phyloP scores from a whole-genome alignment of 2,797 vertebrate species.

The Lepidocolaptes lacrymiger region DNA sequence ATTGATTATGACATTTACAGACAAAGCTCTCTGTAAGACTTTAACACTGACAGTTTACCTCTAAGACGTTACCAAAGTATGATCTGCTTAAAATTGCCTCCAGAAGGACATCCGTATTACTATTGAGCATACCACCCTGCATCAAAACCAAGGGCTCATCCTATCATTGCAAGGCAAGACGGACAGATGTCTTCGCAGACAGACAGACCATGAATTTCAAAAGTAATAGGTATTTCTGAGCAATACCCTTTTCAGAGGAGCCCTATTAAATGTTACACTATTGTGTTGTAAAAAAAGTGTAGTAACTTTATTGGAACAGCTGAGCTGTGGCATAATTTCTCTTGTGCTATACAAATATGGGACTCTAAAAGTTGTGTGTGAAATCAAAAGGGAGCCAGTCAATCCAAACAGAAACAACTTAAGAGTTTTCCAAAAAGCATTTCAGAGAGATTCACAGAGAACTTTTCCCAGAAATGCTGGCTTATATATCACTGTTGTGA shows the following conservation, averaged over 20 bases:
- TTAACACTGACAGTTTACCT: neutral
- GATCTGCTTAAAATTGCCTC: neutral
- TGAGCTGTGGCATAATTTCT: fast-evolving
- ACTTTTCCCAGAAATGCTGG: conserved; percentile 24
- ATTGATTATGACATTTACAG: neutral
- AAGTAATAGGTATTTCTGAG: neutral
- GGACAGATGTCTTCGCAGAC: neutral
- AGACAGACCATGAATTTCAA: neutral
- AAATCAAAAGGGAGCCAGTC: neutral
- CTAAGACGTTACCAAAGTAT: neutral
- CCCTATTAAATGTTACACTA: neutral
- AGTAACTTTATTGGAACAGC: neutral
- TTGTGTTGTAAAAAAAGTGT: neutral
- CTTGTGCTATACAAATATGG: neutral
- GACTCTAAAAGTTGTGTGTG: neutral
- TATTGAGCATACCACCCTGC: neutral
- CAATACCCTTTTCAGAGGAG: neutral
- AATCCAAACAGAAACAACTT: neutral
- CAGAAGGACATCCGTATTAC: neutral
- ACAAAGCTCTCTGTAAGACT: neutral
- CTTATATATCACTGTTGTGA: neutral
- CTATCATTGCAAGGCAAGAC: neutral
- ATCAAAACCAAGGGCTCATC: neutral
- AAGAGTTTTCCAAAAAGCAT: neutral
- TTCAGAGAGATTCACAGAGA: neutral